Conservation (phyloP, 2,888 invertebrate genomes). For the Drosophila pullipes region DNA sequence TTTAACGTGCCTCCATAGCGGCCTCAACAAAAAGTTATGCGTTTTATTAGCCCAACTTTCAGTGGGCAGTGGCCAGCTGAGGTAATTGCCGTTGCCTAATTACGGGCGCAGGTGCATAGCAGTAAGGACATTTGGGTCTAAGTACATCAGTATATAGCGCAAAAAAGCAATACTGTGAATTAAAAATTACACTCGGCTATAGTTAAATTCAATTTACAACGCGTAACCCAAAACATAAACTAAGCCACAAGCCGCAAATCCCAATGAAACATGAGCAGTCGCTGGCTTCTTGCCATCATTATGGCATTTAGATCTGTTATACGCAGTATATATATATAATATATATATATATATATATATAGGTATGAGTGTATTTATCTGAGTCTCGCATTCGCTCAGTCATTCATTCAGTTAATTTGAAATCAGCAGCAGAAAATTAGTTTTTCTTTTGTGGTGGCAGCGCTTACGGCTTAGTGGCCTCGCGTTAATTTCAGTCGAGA, state of each 20-base stretch:
- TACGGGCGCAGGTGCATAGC: slow-evolving; percentile 58
- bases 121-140: slow-evolving; percentile 4
- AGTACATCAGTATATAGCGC: slow-evolving; percentile 5
- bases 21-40: slow-evolving; percentile 25
- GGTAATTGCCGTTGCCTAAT: slow-evolving; percentile 50
- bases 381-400: slow-evolving; percentile 55
- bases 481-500: slow-evolving; percentile 39
- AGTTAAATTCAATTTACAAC: slow-evolving; percentile 29
- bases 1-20: slow-evolving; percentile 20
- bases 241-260: slow-evolving; percentile 32
- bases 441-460: slow-evolving; percentile 64
- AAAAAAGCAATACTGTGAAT: background rate
- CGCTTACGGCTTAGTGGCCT: slow-evolving; percentile 59
- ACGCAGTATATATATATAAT: background rate
- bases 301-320: slow-evolving; percentile 24
- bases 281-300: slow-evolving; percentile 40
- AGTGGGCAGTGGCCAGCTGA: slow-evolving; percentile 28
- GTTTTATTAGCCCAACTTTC: slow-evolving; percentile 44
- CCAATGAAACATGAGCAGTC: slow-evolving; percentile 34
- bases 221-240: slow-evolving; percentile 21
- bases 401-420: slow-evolving; percentile 82
- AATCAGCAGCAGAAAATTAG: slow-evolving; percentile 84
- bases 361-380: slow-evolving; percentile 40
- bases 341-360: background rate
- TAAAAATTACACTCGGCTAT: slow-evolving; percentile 2